Evolutionary conservation across 2,113 vertebrate genomes (phyloP), one percentile per base, ranked within the genome.

Genomic region (Hippocampus guttulatus): DNA sequence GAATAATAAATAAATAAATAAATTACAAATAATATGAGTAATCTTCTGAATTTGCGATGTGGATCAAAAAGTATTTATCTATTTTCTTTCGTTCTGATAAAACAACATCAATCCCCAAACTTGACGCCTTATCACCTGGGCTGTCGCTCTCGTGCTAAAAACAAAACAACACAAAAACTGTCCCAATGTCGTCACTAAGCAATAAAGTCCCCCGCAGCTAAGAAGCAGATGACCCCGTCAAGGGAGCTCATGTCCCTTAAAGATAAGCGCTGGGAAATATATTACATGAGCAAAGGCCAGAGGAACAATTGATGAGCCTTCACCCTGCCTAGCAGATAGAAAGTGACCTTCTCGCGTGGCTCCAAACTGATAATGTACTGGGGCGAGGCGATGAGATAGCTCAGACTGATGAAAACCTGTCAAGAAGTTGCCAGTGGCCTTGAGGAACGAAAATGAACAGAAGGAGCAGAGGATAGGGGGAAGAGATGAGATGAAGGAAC

Each of bases 191-290:
- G 62, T 75, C 71, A 74, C 55, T 52, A 49, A 55, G 45, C 41
- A 15, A 78, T n/a, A 68, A n/a, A n/a, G 6, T 12, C 52, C 8
- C 55, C 61, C 12, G 67, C 62, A 63, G 41, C 18, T 63, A 25
- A 73, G 79, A 82, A 81, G 75, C 65, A 74, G 81, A 82, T 65
- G 21, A 73, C 67, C 77, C 62, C 65, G 84, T 68, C 71, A n/a
- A 55, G 49, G 33, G 41, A 16, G 64, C 76, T 75, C 54, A 71
- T 2, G 15, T 55, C 45, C 74, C 21, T 54, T 7, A 49, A 23
- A 68, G 64, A 75, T 55, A 73, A 11, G 47, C 27, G n/a, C 49
- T 10, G 67, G 68, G 27, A 69, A 65, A 78, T 64, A 40, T 20
- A 57, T 16, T 5, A 61, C 18, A n/a, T 67, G 14, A 78, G 70